Base-by-base conservation (phyloP, 2,888 invertebrate genomes). In the Ellobium chinense region DNA sequence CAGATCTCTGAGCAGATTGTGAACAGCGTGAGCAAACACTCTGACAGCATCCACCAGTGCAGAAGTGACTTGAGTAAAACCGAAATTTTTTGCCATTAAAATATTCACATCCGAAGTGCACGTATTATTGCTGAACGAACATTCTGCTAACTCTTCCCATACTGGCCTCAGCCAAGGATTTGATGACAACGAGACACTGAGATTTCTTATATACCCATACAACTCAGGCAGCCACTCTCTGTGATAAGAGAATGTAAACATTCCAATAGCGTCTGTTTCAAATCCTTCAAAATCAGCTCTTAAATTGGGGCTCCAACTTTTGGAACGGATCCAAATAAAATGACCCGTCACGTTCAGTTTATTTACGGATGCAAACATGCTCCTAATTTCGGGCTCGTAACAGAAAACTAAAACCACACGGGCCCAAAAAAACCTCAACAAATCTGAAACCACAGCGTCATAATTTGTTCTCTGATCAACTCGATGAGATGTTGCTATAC, bases 91-190 rank as follows among this genome's bases (percentile, higher is more conserved):
- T 0, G 58, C n/a, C 21, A 39, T 24, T 21, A 60, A 4, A 18
- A 60, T 62, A 24, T 24, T 39, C 14, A 34, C 29, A 12, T 46
- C 24, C 2, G 1, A 1, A n/a, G 31, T n/a, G 39, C 80, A 81
- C 1, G 72, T 78, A n/a, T 54, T 69, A 3, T 82, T 60, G 29
- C 66, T 62, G 78, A 87, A 82, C 12, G 81, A 60, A 29, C 78
- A 69, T 7, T 63, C 62, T 14, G 14, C n/a, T 46, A 68, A 34
- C 14, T 72, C 79, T 63, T 84, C 82, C 89, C 90, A 90, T 83
- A 85, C 84, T 39, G 86, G 85, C 39, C 79, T 78, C 9, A 90
- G 84, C 88, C 89, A 90, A 0, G 88, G 88, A 80, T 90, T 89
- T 5, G 36, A 46, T 2, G 58, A 76, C 1, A 78, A 80, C 1